A percentile compares a stretch with the other conserved stretches of the same genome.
Conservation (phyloP, 2,113 vertebrate species). For the Riparia riparia region DNA sequence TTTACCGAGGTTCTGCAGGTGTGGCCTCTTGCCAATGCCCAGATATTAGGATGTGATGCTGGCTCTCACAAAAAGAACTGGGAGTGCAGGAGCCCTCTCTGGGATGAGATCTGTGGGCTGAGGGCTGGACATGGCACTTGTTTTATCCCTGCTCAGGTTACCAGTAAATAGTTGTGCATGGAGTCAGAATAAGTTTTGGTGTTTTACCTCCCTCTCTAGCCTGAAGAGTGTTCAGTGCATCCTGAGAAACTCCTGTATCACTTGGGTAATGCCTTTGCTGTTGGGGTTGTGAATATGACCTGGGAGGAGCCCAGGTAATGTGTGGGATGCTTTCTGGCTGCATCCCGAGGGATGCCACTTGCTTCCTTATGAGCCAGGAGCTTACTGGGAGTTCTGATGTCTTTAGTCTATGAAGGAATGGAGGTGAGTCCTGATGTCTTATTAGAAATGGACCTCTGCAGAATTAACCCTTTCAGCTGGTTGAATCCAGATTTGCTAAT, state of each 20-base stretch:
- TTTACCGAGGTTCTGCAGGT: not conserved
- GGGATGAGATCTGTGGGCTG: not conserved
- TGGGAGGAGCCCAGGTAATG: not conserved
- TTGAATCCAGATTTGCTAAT: not conserved
- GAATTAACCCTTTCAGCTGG: not conserved
- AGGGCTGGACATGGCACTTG: not conserved
- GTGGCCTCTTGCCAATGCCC: not conserved
- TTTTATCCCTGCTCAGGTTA: not conserved
- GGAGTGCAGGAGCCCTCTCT: not conserved
- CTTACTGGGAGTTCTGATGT: not conserved
- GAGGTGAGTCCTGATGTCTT: not conserved
- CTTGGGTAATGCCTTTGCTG: not conserved
- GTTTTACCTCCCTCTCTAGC: not conserved
- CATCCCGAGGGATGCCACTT: not conserved
- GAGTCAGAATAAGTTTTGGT: no score
- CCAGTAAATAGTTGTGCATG: not conserved
- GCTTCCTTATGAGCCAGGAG: not conserved
- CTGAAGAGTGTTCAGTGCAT: not conserved
- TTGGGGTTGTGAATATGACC: not conserved
- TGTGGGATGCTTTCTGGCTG: not conserved
- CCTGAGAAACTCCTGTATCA: not conserved
- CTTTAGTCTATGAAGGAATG: not conserved
- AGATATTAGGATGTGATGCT: not conserved
- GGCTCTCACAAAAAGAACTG: not conserved
- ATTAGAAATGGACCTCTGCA: not conserved